Conservation (phyloP, 2,113 vertebrate genomes). For the Seriola dumerili region DNA sequence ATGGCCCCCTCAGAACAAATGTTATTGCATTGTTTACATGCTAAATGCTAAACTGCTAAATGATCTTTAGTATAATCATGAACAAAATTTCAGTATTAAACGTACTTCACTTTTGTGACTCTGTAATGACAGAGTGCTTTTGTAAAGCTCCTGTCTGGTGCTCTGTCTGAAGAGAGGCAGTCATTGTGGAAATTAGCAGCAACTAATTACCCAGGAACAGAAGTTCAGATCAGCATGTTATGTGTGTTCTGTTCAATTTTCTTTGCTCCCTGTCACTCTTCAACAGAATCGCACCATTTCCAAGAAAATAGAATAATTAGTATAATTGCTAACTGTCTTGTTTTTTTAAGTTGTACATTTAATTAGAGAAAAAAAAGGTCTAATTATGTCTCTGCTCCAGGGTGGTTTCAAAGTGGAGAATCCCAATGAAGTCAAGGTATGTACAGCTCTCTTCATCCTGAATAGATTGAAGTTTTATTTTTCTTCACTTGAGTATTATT, state of each 20-base stretch:
- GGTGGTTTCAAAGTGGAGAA: slow-evolving; percentile 94
- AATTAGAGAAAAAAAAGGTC: neutral
- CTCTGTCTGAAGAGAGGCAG: neutral
- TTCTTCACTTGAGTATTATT: neutral
- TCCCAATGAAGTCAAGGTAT: slow-evolving; percentile 87
- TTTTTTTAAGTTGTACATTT: neutral
- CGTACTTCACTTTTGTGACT: neutral
- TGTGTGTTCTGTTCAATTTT: neutral
- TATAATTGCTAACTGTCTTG: neutral
- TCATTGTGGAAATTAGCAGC: neutral
- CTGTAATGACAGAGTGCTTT: neutral
- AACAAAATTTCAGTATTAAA: neutral
- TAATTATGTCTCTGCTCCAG: slow-evolving; percentile 78
- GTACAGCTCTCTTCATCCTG: neutral
- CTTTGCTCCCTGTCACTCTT: neutral
- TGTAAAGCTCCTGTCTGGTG: neutral
- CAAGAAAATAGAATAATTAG: neutral
- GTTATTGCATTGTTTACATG: too few relatives aligned
- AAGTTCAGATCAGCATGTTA: neutral
- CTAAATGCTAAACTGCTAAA: neutral
- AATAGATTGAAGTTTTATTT: neutral
- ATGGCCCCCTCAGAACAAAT: too few relatives aligned
- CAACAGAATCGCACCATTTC: neutral
- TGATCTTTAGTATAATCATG: neutral
- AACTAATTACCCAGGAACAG: slow-evolving; percentile 5